phyloP scores from a whole-genome alignment of 2,797 vertebrate species.

The Mastacembelus armatus region DNA sequence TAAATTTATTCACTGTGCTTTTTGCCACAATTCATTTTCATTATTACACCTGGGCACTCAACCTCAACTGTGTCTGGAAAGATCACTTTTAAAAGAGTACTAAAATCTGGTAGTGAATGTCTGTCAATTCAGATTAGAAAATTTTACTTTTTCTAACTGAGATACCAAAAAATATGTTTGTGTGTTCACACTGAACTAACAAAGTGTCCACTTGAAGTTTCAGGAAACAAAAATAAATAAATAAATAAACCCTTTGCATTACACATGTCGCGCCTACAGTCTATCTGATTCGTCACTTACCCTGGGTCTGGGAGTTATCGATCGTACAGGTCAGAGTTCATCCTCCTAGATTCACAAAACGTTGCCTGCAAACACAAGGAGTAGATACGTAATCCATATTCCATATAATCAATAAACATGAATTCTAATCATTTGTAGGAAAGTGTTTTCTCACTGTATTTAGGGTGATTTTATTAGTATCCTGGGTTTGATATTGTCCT shows the following conservation, averaged over 20 bases:
- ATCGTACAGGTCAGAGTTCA: background rate
- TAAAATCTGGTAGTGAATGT: too few species aligned
- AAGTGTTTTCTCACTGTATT: background rate
- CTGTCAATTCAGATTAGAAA: too few species aligned
- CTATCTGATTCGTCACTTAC: background rate
- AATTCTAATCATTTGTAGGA: background rate
- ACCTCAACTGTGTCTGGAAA: background rate
- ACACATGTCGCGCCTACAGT: too few species aligned
- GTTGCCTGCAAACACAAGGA: conserved; percentile 2
- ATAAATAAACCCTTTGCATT: background rate
- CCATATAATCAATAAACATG: background rate
- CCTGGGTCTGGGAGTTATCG: background rate
- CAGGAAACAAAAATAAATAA: background rate
- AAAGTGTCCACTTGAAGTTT: background rate
- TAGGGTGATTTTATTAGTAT: too few species aligned
- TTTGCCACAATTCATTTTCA: background rate
- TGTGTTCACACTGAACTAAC: too few species aligned
- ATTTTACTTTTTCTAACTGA: too few species aligned
- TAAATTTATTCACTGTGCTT: background rate
- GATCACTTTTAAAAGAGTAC: too few species aligned
- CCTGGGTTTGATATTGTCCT: too few species aligned
- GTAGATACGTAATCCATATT: background rate
- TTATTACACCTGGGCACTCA: background rate
- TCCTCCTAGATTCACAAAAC: background rate
- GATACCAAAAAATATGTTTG: too few species aligned